Evolutionary conservation across 2,113 vertebrate genomes (phyloP).

Genomic region (Neomonachus schauinslandi): DNA sequence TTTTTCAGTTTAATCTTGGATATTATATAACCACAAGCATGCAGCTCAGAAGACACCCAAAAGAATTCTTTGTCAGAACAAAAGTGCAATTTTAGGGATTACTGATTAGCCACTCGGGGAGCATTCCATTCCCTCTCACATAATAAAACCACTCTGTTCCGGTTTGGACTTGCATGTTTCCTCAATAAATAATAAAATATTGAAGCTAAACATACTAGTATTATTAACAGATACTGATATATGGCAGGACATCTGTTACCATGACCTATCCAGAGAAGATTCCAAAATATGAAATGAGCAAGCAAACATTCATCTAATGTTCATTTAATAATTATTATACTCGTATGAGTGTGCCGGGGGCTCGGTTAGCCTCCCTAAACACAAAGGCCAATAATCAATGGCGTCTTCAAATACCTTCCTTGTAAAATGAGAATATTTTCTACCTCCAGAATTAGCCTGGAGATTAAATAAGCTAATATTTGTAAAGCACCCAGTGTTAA

Average conservation of each 20-base stretch:
- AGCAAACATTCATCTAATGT: background rate
- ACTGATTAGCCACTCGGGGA: background rate
- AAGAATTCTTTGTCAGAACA: slow-evolving; percentile 56
- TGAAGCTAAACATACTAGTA: background rate
- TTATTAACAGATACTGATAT: background rate
- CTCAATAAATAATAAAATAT: slow-evolving; percentile 28
- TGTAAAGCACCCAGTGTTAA: background rate
- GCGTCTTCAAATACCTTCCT: background rate
- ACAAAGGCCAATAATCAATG: background rate
- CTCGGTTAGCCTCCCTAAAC: background rate
- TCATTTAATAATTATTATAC: background rate
- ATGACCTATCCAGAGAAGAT: background rate
- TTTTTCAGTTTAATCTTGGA: background rate
- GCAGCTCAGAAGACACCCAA: slow-evolving; percentile 19
- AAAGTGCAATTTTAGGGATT: slow-evolving; percentile 22
- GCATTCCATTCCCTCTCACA: slow-evolving; percentile 9
- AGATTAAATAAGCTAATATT: background rate
- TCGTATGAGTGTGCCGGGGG: background rate
- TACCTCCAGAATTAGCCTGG: background rate
- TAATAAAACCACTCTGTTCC: background rate
- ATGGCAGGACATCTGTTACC: background rate
- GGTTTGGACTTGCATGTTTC: background rate
- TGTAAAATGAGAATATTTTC: background rate
- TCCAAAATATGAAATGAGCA: slow-evolving; percentile 38
- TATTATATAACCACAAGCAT: slow-evolving; percentile 4